Conservation (phyloP, 2,113 vertebrate species). For the Lutjanus erythropterus region DNA sequence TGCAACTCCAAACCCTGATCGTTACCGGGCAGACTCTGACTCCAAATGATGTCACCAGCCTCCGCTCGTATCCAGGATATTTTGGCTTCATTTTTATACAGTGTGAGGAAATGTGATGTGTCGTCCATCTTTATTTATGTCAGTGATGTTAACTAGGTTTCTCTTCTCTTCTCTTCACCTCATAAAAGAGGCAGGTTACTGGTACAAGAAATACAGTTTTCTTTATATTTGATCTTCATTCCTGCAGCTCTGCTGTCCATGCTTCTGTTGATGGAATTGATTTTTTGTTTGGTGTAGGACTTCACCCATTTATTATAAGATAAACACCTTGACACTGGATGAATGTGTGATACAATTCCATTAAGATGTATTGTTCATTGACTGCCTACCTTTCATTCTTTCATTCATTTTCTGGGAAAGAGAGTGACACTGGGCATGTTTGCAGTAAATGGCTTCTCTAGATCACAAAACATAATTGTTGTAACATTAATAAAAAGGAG, state of each 20-base stretch:
- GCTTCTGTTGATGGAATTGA: background rate
- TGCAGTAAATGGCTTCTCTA: background rate
- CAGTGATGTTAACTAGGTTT: too few relatives aligned
- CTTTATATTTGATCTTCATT: background rate
- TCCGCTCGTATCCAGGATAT: too few relatives aligned
- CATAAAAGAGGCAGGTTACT: too few relatives aligned
- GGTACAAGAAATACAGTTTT: too few relatives aligned
- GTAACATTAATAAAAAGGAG: too few relatives aligned
- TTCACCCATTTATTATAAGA: background rate
- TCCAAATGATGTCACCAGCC: too few relatives aligned
- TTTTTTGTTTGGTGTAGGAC: background rate
- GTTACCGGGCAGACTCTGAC: too few relatives aligned
- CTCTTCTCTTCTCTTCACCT: too few relatives aligned
- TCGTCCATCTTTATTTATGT: too few relatives aligned
- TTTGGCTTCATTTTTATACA: too few relatives aligned
- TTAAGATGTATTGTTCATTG: background rate
- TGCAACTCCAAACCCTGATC: too few relatives aligned
- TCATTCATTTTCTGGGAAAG: background rate
- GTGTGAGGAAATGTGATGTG: too few relatives aligned
- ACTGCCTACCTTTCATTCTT: background rate
- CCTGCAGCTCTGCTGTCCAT: background rate
- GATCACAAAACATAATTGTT: background rate
- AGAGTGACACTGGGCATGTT: background rate
- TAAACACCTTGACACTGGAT: background rate
- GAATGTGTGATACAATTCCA: background rate